Base-by-base conservation (phyloP, 2,888 invertebrate species). In the Melieria picta region DNA sequence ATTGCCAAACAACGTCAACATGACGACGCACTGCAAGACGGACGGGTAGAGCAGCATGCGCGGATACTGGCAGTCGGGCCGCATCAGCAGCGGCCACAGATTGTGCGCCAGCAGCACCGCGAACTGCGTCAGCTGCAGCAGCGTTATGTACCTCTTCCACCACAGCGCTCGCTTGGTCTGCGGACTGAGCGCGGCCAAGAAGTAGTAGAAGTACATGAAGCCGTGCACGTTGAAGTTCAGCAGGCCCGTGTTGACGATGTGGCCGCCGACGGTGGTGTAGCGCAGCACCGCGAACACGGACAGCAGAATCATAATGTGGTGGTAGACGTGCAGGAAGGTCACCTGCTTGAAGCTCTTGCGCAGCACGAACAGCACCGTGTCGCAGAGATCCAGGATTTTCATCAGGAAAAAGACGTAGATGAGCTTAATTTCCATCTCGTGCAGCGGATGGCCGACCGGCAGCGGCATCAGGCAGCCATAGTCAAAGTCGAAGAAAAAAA, bases 271-370 rank as follows among this genome's bases (percentile, higher is more conserved):
- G n/a, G 67, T 68, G 13, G 58, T 10, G 13, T 11, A 11, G 7
- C n/a, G 43, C 7, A 62, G 11, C 42, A 60, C 57, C 13, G 63
- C 7, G 55, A 43, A 63, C n/a, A 42, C 46, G 13, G 47, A 16
- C 10, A 11, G 13, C 5, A 56, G 45, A 56, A 72, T 63, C 64
- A 72, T 42, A 4, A 72, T 42, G 42, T 72, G 72, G 63, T 72
- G 72, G n/a, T 72, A 72, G 10, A 72, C 72, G 46, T 72, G 72
- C 1, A 72, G 67, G 16, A 72, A 72, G 13, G 67, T 64, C 10
- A 72, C 65, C 43, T 72, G 72, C 46, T 72, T 72, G 48, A 48
- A 68, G 30, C 63, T 72, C 43, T 72, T 72, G 10, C 72, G 72
- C 11, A 72, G 45, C 30, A 72, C 72, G 55, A 68, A 72, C 5